A percentile compares a stretch with the other conserved stretches of the same genome.
phyloP scores from a whole-genome alignment of 2,888 invertebrate species.

The Abrostola triplasia region DNA sequence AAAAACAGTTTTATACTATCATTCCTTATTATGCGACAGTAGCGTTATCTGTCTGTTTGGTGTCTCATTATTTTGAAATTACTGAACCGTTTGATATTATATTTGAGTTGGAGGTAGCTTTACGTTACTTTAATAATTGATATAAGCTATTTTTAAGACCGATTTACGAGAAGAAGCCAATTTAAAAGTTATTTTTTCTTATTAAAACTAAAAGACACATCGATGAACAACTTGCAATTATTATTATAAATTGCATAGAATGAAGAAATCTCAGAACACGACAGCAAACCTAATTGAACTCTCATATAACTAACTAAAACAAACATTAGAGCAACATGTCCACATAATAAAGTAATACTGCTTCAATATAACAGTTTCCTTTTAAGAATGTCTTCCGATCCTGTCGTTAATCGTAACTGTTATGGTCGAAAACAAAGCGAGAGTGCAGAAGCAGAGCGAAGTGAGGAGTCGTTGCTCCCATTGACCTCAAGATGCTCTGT shows the following conservation, averaged over 20 bases:
- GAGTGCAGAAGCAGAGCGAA: slow-evolving; percentile 51
- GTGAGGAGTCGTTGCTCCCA: slow-evolving; percentile 75
- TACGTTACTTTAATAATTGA: too few relatives aligned
- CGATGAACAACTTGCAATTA: too few relatives aligned
- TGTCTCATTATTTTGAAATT: too few relatives aligned
- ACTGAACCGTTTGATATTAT: too few relatives aligned
- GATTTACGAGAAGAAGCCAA: too few relatives aligned
- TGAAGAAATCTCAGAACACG: not conserved
- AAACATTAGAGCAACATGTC: slow-evolving; percentile 16
- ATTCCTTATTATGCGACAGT: too few relatives aligned
- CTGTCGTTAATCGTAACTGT: slow-evolving; percentile 62
- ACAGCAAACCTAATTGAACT: not conserved
- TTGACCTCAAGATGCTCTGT: slow-evolving; percentile 67
- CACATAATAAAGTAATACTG: slow-evolving; percentile 40
- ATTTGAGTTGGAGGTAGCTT: too few relatives aligned
- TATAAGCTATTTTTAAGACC: too few relatives aligned
- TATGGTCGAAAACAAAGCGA: slow-evolving; percentile 68
- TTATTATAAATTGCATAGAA: not conserved
- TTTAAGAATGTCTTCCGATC: slow-evolving; percentile 51
- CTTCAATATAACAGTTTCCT: slow-evolving; percentile 27
- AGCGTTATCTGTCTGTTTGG: too few relatives aligned
- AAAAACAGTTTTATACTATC: slow-evolving; percentile 57
- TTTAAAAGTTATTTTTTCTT: too few relatives aligned
- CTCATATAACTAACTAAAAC: not conserved
- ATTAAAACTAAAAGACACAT: too few relatives aligned